A percentile compares a stretch with the other conserved stretches of the same genome.
phyloP scores from a whole-genome alignment of 1,140 invertebrate species.

The Meteorus sp. region DNA sequence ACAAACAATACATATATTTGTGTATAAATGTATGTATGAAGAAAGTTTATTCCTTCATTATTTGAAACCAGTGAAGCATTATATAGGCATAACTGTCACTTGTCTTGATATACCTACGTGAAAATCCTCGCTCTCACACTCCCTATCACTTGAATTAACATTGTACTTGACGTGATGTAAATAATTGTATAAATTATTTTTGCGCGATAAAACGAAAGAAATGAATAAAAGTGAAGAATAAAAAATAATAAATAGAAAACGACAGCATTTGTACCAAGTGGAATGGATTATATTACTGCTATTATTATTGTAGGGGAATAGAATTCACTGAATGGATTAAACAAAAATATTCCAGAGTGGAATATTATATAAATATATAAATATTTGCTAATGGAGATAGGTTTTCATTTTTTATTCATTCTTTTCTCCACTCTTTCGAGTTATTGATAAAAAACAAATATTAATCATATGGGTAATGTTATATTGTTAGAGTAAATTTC shows the following conservation, averaged over 20 bases:
- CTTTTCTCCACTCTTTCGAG: no score
- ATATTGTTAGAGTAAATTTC: not conserved
- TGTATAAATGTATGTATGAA: no score
- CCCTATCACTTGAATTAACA: not conserved
- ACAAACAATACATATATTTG: no score
- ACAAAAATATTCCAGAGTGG: no score
- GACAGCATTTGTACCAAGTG: not conserved
- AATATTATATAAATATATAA: no score
- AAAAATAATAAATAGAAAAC: constrained; percentile 4
- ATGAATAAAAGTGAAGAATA: constrained; percentile 16
- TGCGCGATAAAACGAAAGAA: constrained; percentile 29
- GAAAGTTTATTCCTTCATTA: no score
- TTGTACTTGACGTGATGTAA: constrained; percentile 38
- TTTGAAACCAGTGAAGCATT: no score
- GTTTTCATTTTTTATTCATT: no score
- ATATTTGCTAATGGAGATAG: no score
- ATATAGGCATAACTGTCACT: not conserved
- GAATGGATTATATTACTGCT: not conserved
- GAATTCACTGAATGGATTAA: no score
- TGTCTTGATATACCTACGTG: no score
- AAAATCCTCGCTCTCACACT: not conserved
- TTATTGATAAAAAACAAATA: not conserved
- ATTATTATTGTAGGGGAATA: no score
- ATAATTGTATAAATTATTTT: constrained; percentile 56
- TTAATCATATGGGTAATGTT: not conserved